phyloP scores from a whole-genome alignment of 2,888 invertebrate genomes.

The Koerneria pararmatus region DNA sequence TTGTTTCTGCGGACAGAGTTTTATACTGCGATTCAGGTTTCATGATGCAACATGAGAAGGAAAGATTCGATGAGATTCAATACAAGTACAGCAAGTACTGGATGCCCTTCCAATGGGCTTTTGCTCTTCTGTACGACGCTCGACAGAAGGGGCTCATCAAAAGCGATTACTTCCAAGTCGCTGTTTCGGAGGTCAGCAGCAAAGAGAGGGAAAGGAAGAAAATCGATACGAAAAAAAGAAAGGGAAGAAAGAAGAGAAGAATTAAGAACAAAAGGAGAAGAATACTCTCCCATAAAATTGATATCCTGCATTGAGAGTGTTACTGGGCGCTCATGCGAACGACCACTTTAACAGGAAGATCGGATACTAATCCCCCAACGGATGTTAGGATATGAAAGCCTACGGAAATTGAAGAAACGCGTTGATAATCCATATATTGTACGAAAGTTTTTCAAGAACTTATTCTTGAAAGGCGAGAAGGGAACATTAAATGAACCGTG shows the following conservation, averaged over 20 bases:
- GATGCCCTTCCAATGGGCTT: slow-evolving; percentile 46
- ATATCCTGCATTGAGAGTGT: background rate
- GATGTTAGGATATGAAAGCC: too few species aligned
- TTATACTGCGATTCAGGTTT: slow-evolving; percentile 27
- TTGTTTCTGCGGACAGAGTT: background rate
- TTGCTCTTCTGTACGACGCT: slow-evolving; percentile 39
- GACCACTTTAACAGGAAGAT: background rate
- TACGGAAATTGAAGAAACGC: too few species aligned
- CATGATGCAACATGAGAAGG: slow-evolving; percentile 47
- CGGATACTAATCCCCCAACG: background rate
- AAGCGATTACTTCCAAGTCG: slow-evolving; percentile 38
- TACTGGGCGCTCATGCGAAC: background rate
- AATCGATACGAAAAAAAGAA: too few species aligned
- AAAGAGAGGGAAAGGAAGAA: too few species aligned
- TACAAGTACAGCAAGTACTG: slow-evolving; percentile 41
- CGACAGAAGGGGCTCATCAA: slow-evolving; percentile 43
- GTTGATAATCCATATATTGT: too few species aligned
- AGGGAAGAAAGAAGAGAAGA: too few species aligned
- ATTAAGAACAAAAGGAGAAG: background rate
- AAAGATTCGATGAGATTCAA: slow-evolving; percentile 42
- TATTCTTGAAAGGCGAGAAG: too few species aligned
- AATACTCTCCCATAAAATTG: background rate
- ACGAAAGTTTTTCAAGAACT: too few species aligned
- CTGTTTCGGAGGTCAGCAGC: slow-evolving; percentile 33
- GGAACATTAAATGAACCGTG: too few species aligned